Percentiles rank a stretch among this genome's conserved stretches.
These are phyloP conservation scores for Thalassaphorura encarpata DNA, from an alignment of 1,140 invertebrate species.

Conservation along the genomic window DNA sequence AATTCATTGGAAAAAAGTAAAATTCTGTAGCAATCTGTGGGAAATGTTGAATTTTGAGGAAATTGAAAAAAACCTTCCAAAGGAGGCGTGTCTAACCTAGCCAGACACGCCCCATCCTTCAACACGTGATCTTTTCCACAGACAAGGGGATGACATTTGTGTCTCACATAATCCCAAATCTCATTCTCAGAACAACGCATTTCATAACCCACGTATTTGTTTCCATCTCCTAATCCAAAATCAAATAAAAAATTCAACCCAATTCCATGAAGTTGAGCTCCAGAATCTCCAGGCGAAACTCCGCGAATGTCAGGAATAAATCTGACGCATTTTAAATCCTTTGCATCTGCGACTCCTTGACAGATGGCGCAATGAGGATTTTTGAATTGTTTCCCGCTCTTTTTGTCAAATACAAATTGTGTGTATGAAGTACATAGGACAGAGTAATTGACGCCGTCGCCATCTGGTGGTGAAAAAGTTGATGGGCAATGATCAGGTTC, in stretches of 20 bases:
- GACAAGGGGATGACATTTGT: conserved; percentile 29
- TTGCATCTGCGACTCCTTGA: conserved; percentile 21
- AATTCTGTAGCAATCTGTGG: too few relatives aligned
- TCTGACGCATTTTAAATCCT: too few relatives aligned
- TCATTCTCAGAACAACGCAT: conserved; percentile 27
- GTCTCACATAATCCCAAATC: conserved; percentile 34
- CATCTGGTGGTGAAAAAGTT: not conserved
- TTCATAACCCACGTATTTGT: conserved; percentile 21
- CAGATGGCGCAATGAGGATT: conserved; percentile 40
- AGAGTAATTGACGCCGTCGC: not conserved
- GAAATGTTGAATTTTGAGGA: too few relatives aligned
- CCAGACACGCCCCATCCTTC: conserved; percentile 26
- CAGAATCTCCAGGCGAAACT: not conserved
- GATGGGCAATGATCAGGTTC: conserved; percentile 8
- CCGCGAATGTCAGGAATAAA: conserved; percentile 2
- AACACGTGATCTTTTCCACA: conserved; percentile 30
- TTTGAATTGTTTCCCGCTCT: conserved; percentile 31
- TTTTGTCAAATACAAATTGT: not conserved
- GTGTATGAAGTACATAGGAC: conserved; percentile 14
- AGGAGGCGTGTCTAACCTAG: conserved; percentile 7
- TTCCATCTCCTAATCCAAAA: conserved; percentile 20
- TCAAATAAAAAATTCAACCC: conserved; percentile 32
- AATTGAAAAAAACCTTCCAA: too few relatives aligned
- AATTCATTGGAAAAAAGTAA: too few relatives aligned
- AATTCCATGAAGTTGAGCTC: conserved; percentile 2